A percentile compares a stretch with the other conserved stretches of the same genome.
These are phyloP conservation scores for Cassiopea xamachana DNA, from an alignment of 30 jellyfish, hydroid and myxozoan genomes.

Conservation along the genomic window DNA sequence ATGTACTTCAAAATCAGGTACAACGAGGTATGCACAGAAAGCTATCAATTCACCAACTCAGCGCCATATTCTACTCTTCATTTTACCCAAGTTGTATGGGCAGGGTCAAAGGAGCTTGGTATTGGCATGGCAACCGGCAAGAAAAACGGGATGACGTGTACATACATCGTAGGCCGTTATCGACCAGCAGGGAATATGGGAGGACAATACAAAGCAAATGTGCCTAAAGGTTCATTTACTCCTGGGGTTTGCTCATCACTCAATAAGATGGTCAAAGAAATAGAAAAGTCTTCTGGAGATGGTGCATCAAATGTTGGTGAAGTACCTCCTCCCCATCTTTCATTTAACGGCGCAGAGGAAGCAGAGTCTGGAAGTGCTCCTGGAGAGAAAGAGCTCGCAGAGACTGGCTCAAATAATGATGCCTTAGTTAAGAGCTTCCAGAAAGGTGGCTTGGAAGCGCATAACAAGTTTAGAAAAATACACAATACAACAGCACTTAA, in stretches of 20 bases:
- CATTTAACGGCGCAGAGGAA: background rate
- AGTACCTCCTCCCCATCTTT: background rate
- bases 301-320: background rate
- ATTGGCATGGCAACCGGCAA: constrained; percentile 77
- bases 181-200: constrained; percentile 74
- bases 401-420: background rate
- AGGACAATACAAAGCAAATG: constrained; percentile 63
- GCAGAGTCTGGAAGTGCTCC: background rate
- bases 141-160: constrained; percentile 70
- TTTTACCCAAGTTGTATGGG: constrained; percentile 89
- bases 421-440: constrained; percentile 18
- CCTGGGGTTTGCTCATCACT: constrained; percentile 24
- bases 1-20: constrained; percentile 59
- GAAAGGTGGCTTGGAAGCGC: constrained; percentile 69
- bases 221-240: constrained; percentile 66
- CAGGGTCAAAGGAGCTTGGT: constrained; percentile 62
- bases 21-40: constrained; percentile 87
- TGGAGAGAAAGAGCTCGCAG: constrained; percentile 2
- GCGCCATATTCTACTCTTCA: constrained; percentile 71
- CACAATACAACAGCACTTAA: constrained; percentile 66
- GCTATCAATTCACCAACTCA: constrained; percentile 63
- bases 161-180: constrained; percentile 79
- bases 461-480: constrained; percentile 77
- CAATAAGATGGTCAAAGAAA: constrained; percentile 37
- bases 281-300: constrained; percentile 14